Evolutionary conservation across 1,140 invertebrate species (phyloP), one percentile per base, ranked within the genome.

Genomic region (Triops longicaudatus): DNA sequence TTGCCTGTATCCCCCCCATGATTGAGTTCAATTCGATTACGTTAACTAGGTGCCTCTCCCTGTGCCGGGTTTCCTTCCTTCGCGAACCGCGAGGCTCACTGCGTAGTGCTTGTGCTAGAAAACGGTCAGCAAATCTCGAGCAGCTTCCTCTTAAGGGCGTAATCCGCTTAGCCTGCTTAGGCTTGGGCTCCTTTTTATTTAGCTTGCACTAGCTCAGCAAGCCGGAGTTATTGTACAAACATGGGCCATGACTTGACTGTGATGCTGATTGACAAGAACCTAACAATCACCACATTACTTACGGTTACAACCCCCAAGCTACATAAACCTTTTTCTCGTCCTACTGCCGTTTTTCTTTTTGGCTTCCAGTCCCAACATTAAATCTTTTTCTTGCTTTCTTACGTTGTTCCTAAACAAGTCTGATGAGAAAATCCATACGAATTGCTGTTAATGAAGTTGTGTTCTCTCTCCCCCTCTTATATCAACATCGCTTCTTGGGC

Each of bases 211-310:
- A 6, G 50, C 50, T 63, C 17, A 63, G 50, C 50, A 63, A 63
- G 50, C 14, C 31, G 22, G 50, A 63, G 50, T 22, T 63, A 22
- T 22, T n/a, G 50, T 9, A 17, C 50, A 63, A 63, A 63, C 50
- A 63, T 63, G 50, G 22, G 17, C 50, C 50, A 63, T 63, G 50
- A 63, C 50, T 63, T 63, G 50, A 63, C 50, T 63, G 50, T 63
- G 50, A 63, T 63, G 50, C 50, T 63, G 50, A 63, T 63, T 63
- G 50, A 63, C 50, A 63, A 63, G 50, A 63, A 63, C 50, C 50
- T 63, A 63, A 63, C 50, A 63, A 63, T 63, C 50, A 37, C 31
- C 31, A 14, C 50, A 63, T 63, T 63, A 63, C 50, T 63, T 63
- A 63, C 50, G 50, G 50, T 63, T 63, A 22, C 50, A 63, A 63